A percentile compares a stretch with the other conserved stretches of the same genome.
Evolutionary conservation across 2,797 vertebrate species (phyloP).

Genomic region (Cheracebus regulus): DNA sequence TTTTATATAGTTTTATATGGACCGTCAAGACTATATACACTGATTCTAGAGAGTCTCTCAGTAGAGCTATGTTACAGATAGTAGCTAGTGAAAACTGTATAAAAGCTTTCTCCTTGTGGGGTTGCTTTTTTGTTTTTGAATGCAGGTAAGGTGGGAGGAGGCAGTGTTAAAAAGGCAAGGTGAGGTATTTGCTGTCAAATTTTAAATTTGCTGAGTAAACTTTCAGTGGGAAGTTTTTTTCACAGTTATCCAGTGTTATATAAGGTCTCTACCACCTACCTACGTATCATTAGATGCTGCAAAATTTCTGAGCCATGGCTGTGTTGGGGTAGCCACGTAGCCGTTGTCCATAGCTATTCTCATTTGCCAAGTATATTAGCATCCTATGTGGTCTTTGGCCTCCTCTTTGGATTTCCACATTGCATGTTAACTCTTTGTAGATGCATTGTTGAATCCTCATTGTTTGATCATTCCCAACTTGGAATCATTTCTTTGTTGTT

Average conservation of each 20-base stretch:
- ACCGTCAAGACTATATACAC: not conserved
- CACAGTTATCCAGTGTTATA: not conserved
- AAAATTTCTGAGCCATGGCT: not conserved
- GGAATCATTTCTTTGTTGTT: conserved; percentile 9
- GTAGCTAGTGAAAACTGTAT: not conserved
- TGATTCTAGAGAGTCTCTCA: not conserved
- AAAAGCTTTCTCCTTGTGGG: not conserved
- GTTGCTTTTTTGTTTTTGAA: not conserved
- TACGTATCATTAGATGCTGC: not conserved
- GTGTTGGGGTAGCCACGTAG: not conserved
- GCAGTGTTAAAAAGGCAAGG: not conserved
- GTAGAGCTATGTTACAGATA: not conserved
- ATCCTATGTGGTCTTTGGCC: not conserved
- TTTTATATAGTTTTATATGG: not conserved
- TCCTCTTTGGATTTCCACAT: not conserved
- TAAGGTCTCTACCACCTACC: not conserved
- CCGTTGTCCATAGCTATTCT: not conserved
- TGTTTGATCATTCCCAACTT: not conserved
- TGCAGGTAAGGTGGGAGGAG: not conserved
- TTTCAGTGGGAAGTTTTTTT: not conserved
- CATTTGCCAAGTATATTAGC: not conserved
- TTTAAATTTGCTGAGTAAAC: not conserved
- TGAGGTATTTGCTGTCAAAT: not conserved
- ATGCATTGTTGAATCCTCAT: not conserved
- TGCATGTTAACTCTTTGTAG: not conserved